Evolutionary conservation across 2,888 invertebrate genomes (phyloP).

Genomic region (Diarsia brunnea): DNA sequence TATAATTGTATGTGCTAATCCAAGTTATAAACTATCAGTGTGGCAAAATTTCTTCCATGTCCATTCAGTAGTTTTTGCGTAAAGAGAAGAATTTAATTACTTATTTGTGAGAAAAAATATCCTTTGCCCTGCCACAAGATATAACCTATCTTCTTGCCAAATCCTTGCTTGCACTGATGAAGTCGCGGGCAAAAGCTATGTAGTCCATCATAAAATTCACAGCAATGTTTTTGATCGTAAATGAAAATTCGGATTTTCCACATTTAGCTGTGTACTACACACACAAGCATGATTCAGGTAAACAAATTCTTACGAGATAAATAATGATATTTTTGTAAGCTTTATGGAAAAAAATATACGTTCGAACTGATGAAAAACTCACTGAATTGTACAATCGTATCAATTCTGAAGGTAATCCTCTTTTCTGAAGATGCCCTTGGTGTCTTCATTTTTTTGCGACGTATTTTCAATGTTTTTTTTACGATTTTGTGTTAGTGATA

Average conservation of each 20-base stretch:
- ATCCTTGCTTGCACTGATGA: too few relatives aligned
- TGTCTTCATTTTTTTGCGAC: not conserved
- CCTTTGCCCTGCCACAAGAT: too few relatives aligned
- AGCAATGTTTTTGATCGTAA: not conserved
- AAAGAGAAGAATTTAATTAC: too few relatives aligned
- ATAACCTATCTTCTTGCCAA: too few relatives aligned
- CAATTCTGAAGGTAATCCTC: constrained; percentile 41
- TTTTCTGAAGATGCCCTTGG: constrained; percentile 23
- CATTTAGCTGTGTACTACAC: too few relatives aligned
- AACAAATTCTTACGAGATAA: not conserved
- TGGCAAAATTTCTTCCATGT: not conserved
- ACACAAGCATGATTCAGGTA: not conserved
- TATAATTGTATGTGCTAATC: too few relatives aligned
- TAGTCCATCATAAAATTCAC: not conserved
- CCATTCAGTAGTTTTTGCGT: not conserved
- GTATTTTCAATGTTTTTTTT: constrained; percentile 7
- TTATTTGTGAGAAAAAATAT: too few relatives aligned
- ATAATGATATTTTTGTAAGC: constrained; percentile 1
- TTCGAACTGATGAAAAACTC: constrained; percentile 12
- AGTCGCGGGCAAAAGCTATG: too few relatives aligned
- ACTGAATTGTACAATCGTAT: constrained; percentile 37
- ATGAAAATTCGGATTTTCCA: not conserved
- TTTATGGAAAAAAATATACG: constrained; percentile 3
- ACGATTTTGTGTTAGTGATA: not conserved
- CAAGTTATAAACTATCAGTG: not conserved